phyloP scores from a whole-genome alignment of 2,113 vertebrate species.

The Sander vitreus region DNA sequence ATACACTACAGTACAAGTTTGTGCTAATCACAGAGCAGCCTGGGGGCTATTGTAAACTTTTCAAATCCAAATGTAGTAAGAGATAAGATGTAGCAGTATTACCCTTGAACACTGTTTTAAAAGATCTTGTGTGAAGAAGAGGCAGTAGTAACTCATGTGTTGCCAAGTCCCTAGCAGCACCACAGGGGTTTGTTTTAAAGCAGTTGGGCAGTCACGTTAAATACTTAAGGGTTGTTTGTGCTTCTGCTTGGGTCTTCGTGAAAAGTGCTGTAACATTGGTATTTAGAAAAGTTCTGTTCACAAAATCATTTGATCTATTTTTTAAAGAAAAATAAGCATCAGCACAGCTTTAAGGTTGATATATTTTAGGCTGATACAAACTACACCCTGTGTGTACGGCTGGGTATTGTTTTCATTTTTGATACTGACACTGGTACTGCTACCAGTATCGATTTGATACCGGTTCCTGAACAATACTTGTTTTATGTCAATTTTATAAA shows the following conservation, averaged over 20 bases:
- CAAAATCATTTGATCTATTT: neutral
- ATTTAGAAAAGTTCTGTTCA: neutral
- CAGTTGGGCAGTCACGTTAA: neutral
- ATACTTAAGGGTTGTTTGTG: neutral
- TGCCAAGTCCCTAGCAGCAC: neutral
- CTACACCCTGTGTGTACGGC: no score
- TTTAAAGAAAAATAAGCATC: neutral
- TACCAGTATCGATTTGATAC: no score
- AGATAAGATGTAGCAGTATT: neutral
- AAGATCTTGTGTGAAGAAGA: neutral
- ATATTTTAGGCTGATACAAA: no score
- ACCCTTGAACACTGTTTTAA: slow-evolving; percentile 5
- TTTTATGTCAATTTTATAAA: no score
- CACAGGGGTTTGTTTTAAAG: slow-evolving; percentile 10
- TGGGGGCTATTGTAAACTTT: slow-evolving; percentile 15
- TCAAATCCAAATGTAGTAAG: slow-evolving; percentile 8
- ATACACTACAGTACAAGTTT: neutral
- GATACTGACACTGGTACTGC: no score
- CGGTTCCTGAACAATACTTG: no score
- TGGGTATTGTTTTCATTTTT: no score
- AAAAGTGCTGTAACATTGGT: neutral
- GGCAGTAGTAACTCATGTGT: slow-evolving; percentile 9
- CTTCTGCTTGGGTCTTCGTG: neutral
- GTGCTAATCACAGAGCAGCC: slow-evolving; percentile 6
- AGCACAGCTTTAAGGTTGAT: neutral